Evolutionary conservation across 2,888 invertebrate species (phyloP), one percentile per base, ranked within the genome.

Genomic region (Caenorhabditis panamensis): DNA sequence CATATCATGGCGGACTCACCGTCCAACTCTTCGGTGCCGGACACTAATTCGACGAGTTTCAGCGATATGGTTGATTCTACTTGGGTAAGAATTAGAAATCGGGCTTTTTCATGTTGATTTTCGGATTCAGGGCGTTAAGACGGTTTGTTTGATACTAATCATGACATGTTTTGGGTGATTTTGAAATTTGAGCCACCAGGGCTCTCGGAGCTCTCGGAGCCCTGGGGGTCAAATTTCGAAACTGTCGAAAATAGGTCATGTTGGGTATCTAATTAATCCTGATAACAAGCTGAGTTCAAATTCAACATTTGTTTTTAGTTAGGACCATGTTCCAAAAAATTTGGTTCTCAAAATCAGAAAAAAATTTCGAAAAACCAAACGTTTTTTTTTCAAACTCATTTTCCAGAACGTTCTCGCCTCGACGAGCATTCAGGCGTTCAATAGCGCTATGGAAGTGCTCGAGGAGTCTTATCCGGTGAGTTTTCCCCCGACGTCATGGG

Each of bases 381-480:
- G n/a, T n/a, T n/a, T n/a, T n/a, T n/a, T n/a, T n/a, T n/a, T n/a
- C n/a, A n/a, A n/a, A n/a, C n/a, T n/a, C n/a, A n/a, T 5, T 20
- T 64, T 72, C 54, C 63, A 72, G 72, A 72, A 72, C 47, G 58
- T 72, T 24, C 59, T 73, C 59, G 73, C 73, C 49, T 73, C 73
- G 31, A 73, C 73, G 58, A 73, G 73, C 31, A 66, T 73, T 20
- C 73, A 73, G 41, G 73, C 73, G 28, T 73, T 73, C 59, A 64
- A 66, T 37, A 59, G 59, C 26, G 73, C 73, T 22, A 73, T 73
- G 51, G 64, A 73, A 8, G 73, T 73, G 18, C 59, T 73, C 28
- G 73, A 73, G 47, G 73, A 73, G 66, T 73, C 73, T 51, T 73
- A 73, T 73, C 73, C 73, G 66, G 73, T 73, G 51, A 72, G 63